Evolutionary conservation across 2,888 invertebrate species (phyloP), one percentile per base, ranked within the genome.

Genomic region (Polyommatus iphigenia): DNA sequence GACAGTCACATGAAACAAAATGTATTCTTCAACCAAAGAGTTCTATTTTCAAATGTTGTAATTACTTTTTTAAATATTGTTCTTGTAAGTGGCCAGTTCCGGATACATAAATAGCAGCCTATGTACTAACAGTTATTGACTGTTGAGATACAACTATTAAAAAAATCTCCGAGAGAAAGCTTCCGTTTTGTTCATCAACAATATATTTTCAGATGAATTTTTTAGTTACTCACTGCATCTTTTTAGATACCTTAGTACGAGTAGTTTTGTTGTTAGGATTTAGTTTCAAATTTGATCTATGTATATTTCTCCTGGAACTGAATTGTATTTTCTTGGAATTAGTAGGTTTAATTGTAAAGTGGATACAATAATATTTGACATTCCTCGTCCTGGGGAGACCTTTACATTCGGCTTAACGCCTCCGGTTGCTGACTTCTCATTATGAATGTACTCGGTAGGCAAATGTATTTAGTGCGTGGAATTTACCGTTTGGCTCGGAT

Each of bases 391-490:
- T 72, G 75, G 24, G 50, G 24, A 50, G 73, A 46, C 46, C 73
- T 54, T 24, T 15, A 29, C 50, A 54, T 50, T 15, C 54, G 75
- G 75, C 46, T 73, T 75, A 50, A 75, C 46, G 75, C 75, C 50
- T 46, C 46, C 50, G 50, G 75, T 54, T 50, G 73, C 46, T n/a
- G 72, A 36, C 72, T 46, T 73, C 75, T 75, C 75, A 75, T 75
- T 75, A 75, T 75, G 54, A 54, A 75, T 75, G 20, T 54, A 75
- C 24, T 24, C 50, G 13, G 75, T 18, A 50, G 50, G 18, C 54
- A 75, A 75, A 75, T n/a, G n/a, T 75, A 75, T 75, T 75, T 75
- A n/a, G 75, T 54, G 29, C 7, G 50, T 75, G 20, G 73, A 73
- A 73, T 73, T 73, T 75, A 50, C 75, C 75, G 18, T 75, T 54